Conservation (phyloP, 2,888 invertebrate species). For the Acronicta alni region DNA sequence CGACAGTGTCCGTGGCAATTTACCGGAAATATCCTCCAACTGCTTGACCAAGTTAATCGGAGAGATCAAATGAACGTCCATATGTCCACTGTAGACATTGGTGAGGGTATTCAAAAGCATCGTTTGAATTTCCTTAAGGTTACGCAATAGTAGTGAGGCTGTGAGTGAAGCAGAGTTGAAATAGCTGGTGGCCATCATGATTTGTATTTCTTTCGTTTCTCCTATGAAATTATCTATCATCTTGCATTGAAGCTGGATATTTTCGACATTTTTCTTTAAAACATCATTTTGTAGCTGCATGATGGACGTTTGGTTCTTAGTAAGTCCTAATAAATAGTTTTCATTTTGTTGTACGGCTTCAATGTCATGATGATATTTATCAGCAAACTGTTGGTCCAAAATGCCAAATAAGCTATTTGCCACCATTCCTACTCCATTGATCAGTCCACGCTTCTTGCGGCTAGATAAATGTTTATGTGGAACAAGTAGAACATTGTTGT, state of each 20-base stretch:
- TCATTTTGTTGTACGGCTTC: conserved; percentile 8
- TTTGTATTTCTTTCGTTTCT: conserved; percentile 3
- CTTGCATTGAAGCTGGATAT: neutral
- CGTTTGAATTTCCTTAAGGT: conserved; percentile 3
- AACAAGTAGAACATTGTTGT: conserved; percentile 9
- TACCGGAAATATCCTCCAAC: neutral
- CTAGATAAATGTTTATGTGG: conserved; percentile 4
- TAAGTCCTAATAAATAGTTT: conserved; percentile 4
- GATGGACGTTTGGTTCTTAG: conserved; percentile 9
- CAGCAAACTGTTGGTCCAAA: conserved; percentile 9
- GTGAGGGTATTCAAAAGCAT: conserved; percentile 9
- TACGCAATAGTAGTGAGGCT: conserved; percentile 1
- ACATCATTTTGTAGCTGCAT: conserved; percentile 7
- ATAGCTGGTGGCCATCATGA: conserved; percentile 5
- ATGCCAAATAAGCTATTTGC: conserved; percentile 16
- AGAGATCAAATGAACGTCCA: conserved; percentile 5
- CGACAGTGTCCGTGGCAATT: too few relatives aligned
- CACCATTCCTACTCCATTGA: conserved; percentile 2
- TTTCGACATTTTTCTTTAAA: neutral
- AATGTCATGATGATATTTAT: conserved; percentile 13
- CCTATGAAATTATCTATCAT: neutral
- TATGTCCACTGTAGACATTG: conserved; percentile 9
- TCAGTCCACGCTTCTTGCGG: conserved; percentile 2
- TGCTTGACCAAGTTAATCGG: neutral
- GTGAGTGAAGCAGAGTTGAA: conserved; percentile 4